A percentile compares a stretch with the other conserved stretches of the same genome.
These are phyloP conservation scores for Galerucella pusilla DNA, from an alignment of 2,888 invertebrate genomes.

Conservation along the genomic window DNA sequence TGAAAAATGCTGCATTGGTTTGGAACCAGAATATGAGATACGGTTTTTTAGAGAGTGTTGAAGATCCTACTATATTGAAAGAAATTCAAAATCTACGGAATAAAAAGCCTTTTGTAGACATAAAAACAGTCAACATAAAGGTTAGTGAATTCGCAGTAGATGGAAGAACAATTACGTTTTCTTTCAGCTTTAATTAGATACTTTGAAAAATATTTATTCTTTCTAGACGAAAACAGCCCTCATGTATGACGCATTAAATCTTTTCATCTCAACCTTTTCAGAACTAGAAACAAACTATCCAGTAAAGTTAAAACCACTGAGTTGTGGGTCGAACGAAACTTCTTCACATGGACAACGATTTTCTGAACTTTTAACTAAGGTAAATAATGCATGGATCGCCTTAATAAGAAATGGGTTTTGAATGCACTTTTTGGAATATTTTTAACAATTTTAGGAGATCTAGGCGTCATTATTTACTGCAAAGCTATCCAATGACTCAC, in stretches of 20 bases:
- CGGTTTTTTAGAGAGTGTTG: constrained; percentile 26
- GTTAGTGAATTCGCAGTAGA: constrained; percentile 9
- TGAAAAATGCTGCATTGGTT: constrained; percentile 28
- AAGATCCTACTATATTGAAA: constrained; percentile 26
- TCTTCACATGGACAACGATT: constrained; percentile 55
- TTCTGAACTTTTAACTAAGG: constrained; percentile 61
- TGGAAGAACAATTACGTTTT: background rate
- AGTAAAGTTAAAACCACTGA: constrained; percentile 51
- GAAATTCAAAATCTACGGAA: constrained; percentile 24
- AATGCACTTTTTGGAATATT: too few relatives aligned
- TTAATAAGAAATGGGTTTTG: too few relatives aligned
- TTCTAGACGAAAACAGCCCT: constrained; percentile 75
- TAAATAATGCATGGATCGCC: constrained; percentile 20
- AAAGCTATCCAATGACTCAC: too few relatives aligned
- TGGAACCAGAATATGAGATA: constrained; percentile 40
- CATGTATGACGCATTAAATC: constrained; percentile 76
- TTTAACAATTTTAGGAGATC: too few relatives aligned
- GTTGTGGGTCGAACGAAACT: constrained; percentile 52
- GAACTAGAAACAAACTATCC: constrained; percentile 54
- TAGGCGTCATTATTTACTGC: too few relatives aligned
- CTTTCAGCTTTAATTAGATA: background rate
- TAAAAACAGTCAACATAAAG: constrained; percentile 31
- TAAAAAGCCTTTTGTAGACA: constrained; percentile 18
- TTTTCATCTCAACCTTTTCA: constrained; percentile 71
- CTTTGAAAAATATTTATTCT: background rate